Percentiles rank a stretch among this genome's conserved stretches.
phyloP scores from a whole-genome alignment of 2,888 invertebrate genomes.

The Lasioglossum vierecki region DNA sequence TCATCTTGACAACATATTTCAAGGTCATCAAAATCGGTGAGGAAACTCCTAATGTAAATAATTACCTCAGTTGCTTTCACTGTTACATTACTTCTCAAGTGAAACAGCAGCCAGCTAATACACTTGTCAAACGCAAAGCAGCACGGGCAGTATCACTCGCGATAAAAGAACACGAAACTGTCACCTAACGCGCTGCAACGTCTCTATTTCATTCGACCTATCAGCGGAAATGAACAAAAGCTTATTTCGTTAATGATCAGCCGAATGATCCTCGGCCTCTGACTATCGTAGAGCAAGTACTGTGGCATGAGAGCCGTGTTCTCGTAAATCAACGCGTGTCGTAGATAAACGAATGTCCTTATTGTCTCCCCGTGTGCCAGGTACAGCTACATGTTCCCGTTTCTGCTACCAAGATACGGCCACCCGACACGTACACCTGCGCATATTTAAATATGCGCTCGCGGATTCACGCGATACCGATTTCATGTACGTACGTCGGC shows the following conservation, averaged over 20 bases:
- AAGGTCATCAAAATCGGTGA: too few species aligned
- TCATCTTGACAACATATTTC: too few species aligned
- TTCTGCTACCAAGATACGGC: slow-evolving; percentile 29
- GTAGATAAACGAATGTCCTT: slow-evolving; percentile 71
- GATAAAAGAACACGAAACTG: background rate
- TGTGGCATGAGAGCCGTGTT: slow-evolving; percentile 40
- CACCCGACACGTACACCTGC: slow-evolving; percentile 27
- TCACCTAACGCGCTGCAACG: background rate
- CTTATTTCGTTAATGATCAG: slow-evolving; percentile 5
- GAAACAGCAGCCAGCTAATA: background rate
- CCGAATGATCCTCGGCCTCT: slow-evolving; percentile 14
- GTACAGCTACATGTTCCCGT: slow-evolving; percentile 39
- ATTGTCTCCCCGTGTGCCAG: slow-evolving; percentile 59
- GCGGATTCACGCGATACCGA: slow-evolving; percentile 70
- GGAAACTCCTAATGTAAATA: too few species aligned
- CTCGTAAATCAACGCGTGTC: slow-evolving; percentile 66
- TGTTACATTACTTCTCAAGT: background rate
- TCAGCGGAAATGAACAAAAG: background rate
- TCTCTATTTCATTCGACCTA: background rate
- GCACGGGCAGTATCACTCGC: background rate
- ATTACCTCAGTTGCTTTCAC: too few species aligned
- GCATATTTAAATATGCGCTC: slow-evolving; percentile 22
- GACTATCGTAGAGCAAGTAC: slow-evolving; percentile 57
- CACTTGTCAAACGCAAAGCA: background rate
- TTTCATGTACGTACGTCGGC: slow-evolving; percentile 63